phyloP scores from a whole-genome alignment of 1,140 invertebrate species.

The Drosophila ambigua region DNA sequence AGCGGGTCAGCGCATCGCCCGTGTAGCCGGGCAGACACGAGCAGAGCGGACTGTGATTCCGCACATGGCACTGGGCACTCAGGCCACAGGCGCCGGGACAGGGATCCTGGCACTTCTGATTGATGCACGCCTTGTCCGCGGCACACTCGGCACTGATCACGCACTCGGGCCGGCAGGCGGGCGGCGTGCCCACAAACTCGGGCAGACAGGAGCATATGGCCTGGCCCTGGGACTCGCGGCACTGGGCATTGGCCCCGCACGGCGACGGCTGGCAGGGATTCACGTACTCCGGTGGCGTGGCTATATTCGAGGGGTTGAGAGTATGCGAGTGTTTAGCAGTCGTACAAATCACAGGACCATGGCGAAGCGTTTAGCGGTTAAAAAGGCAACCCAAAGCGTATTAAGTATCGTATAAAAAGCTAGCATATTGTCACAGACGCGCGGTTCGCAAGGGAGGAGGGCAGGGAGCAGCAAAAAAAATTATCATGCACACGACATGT shows the following conservation, averaged over 20 bases:
- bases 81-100: constrained; percentile 92
- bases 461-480: too few species aligned
- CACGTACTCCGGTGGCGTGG: constrained; percentile 83
- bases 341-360: constrained; percentile 16
- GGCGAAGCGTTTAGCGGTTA: constrained; percentile 50
- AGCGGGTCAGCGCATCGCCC: constrained; percentile 92
- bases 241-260: constrained; percentile 90
- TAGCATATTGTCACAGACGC: constrained; percentile 54
- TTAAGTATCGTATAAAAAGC: constrained; percentile 14
- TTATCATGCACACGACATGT: neutral
- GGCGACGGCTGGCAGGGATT: constrained; percentile 90
- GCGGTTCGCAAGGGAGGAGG: neutral
- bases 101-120: constrained; percentile 93
- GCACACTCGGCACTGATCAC: constrained; percentile 92
- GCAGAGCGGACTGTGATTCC: constrained; percentile 93
- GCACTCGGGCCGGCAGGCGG: constrained; percentile 92
- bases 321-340: constrained; percentile 25
- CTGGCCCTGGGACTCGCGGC: constrained; percentile 88
- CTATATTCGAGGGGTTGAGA: constrained; percentile 62
- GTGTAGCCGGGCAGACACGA: constrained; percentile 90
- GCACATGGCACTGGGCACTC: constrained; percentile 92
- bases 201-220: constrained; percentile 91
- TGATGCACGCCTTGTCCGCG: constrained; percentile 91
- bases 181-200: constrained; percentile 90
- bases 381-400: constrained; percentile 47